A percentile compares a stretch with the other conserved stretches of the same genome.
Conservation (phyloP, 2,888 invertebrate genomes). For the Orthosia incerta region DNA sequence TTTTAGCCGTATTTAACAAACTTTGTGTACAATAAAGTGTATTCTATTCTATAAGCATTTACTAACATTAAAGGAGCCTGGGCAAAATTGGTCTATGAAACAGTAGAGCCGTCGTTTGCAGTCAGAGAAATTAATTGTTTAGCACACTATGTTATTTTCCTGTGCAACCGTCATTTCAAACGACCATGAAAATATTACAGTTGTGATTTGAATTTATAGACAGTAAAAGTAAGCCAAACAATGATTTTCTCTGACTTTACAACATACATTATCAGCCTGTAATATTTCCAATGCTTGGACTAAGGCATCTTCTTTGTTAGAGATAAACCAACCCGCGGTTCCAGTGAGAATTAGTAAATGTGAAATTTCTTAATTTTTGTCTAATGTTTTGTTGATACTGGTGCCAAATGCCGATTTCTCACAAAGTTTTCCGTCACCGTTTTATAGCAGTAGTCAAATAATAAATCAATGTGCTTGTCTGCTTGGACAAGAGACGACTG, state of each 20-base stretch:
- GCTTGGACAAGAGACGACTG: not conserved
- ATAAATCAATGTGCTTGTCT: not conserved
- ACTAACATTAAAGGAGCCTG: conserved; percentile 38
- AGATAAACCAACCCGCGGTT: not conserved
- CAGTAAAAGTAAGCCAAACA: not conserved
- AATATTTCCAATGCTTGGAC: not conserved
- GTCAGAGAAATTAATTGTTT: not conserved
- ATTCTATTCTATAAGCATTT: conserved; percentile 9
- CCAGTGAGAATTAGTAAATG: not conserved
- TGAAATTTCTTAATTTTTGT: too few species aligned
- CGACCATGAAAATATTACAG: not conserved
- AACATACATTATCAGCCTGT: not conserved
- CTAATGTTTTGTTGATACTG: not conserved
- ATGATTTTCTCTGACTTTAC: conserved; percentile 1
- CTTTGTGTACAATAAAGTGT: too few species aligned
- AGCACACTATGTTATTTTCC: not conserved
- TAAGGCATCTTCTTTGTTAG: not conserved
- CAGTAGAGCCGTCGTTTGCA: conserved; percentile 22
- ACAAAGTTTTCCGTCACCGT: not conserved
- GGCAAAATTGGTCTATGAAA: conserved; percentile 45
- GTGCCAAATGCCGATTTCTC: not conserved
- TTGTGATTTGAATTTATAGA: not conserved
- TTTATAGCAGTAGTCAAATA: not conserved
- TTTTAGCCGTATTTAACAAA: not conserved
- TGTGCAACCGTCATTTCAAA: not conserved